Evolutionary conservation across 2,888 invertebrate species (phyloP).

Genomic region (Odiellus spinosus): DNA sequence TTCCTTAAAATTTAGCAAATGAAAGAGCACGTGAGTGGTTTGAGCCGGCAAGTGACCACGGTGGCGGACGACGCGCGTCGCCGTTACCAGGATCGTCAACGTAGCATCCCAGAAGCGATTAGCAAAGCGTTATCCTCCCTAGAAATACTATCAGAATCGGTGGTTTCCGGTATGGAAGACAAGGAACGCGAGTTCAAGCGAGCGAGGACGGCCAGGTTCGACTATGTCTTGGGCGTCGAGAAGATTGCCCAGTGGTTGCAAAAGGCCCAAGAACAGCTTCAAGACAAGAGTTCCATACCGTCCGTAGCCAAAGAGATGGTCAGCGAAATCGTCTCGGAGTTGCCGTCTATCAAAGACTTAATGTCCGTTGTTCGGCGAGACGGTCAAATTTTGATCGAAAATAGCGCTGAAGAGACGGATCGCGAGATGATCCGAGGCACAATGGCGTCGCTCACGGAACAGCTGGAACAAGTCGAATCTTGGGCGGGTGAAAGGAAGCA

Average conservation of each 20-base stretch:
- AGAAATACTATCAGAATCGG: slow-evolving; percentile 62
- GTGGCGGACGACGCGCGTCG: slow-evolving; percentile 37
- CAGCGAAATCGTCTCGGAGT: slow-evolving; percentile 10
- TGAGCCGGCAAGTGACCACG: slow-evolving; percentile 17
- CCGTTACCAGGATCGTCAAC: slow-evolving; percentile 43
- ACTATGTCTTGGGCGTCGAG: slow-evolving; percentile 62
- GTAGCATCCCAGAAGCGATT: slow-evolving; percentile 54
- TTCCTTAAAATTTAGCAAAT: slow-evolving; percentile 8
- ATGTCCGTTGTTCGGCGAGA: slow-evolving; percentile 44
- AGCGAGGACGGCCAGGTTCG: slow-evolving; percentile 61
- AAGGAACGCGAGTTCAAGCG: slow-evolving; percentile 73
- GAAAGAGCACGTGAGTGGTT: slow-evolving; percentile 13
- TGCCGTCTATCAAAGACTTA: slow-evolving; percentile 15
- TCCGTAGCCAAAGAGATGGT: slow-evolving; percentile 52
- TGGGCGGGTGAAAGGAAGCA: slow-evolving; percentile 69
- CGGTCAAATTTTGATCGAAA: slow-evolving; percentile 60
- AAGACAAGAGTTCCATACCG: slow-evolving; percentile 48
- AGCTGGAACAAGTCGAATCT: slow-evolving; percentile 55
- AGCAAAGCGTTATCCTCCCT: slow-evolving; percentile 56
- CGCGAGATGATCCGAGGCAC: slow-evolving; percentile 47
- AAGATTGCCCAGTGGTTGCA: slow-evolving; percentile 67
- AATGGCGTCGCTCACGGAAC: slow-evolving; percentile 55
- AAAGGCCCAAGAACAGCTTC: slow-evolving; percentile 62
- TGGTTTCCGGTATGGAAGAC: slow-evolving; percentile 65
- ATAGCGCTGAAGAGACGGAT: slow-evolving; percentile 57